Conservation (phyloP, 2,797 vertebrate genomes). For the Gymnocypris eckloni region DNA sequence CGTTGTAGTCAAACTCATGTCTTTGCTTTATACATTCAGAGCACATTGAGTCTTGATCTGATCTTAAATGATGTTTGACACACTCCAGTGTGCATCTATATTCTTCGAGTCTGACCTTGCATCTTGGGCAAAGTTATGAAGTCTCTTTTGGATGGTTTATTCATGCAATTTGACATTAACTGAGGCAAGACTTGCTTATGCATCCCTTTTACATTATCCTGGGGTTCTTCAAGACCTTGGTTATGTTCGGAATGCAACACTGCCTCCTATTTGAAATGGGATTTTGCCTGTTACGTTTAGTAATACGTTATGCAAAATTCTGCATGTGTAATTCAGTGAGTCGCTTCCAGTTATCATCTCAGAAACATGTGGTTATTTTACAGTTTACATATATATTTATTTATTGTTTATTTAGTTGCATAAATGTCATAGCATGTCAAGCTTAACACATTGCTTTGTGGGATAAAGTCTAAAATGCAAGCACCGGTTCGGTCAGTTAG, state of each 20-base stretch:
- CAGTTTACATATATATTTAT: background rate
- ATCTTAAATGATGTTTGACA: constrained; percentile 10
- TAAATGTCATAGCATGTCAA: background rate
- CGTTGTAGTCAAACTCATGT: background rate
- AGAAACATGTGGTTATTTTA: background rate
- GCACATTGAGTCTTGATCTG: constrained; percentile 11
- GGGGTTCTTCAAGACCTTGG: constrained; percentile 11
- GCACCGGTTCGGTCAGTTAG: background rate
- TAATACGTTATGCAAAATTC: background rate
- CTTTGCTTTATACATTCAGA: constrained; percentile 13
- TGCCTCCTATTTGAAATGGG: background rate
- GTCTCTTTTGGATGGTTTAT: constrained; percentile 25
- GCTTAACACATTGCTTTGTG: background rate
- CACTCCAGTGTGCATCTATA: constrained; percentile 9
- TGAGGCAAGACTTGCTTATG: constrained; percentile 25
- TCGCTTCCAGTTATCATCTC: background rate
- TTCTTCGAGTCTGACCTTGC: constrained; percentile 23
- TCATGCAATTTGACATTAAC: constrained; percentile 36
- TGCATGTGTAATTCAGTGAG: background rate
- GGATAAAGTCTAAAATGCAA: background rate
- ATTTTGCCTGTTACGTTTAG: background rate
- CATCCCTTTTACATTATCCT: constrained; percentile 15
- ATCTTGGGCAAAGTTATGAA: background rate
- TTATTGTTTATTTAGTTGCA: background rate
- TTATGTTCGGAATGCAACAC: background rate